phyloP scores from a whole-genome alignment of 2,113 vertebrate genomes.

The Macquaria australasica region DNA sequence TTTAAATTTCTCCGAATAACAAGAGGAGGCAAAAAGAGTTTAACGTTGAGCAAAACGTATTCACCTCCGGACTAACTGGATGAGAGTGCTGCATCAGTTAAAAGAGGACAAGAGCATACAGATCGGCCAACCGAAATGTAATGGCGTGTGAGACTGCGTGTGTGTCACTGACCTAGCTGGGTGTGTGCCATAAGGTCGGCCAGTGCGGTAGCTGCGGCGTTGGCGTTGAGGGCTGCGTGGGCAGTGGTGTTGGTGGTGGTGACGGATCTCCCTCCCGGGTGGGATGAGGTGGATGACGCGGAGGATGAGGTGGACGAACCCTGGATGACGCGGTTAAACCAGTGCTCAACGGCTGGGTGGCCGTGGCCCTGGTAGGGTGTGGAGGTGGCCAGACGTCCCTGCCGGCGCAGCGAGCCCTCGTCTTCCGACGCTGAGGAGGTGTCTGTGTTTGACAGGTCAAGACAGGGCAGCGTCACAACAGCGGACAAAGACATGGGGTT shows the following conservation, averaged over 20 bases:
- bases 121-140: background rate
- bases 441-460: conserved; percentile 90
- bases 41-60: background rate
- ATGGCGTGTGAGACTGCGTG: conserved; percentile 18
- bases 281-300: conserved; percentile 97
- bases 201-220: conserved; percentile 87
- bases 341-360: conserved; percentile 92
- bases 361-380: conserved; percentile 88
- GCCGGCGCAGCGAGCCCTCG: conserved; percentile 94
- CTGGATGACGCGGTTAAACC: conserved; percentile 95
- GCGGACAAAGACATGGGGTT: conserved; percentile 39
- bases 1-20: background rate
- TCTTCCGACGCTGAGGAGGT: conserved; percentile 98
- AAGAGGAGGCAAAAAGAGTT: background rate
- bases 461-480: conserved; percentile 76
- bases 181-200: conserved; percentile 93
- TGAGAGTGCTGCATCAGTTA: background rate
- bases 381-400: conserved; percentile 90
- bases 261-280: conserved; percentile 91
- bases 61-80: background rate
- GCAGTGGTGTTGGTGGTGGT: conserved; percentile 83
- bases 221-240: conserved; percentile 85
- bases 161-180: conserved; percentile 92
- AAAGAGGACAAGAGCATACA: conserved; percentile 4
- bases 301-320: conserved; percentile 99